Conservation (phyloP, 2,888 invertebrate species). For the Caenorhabditis sp. region DNA sequence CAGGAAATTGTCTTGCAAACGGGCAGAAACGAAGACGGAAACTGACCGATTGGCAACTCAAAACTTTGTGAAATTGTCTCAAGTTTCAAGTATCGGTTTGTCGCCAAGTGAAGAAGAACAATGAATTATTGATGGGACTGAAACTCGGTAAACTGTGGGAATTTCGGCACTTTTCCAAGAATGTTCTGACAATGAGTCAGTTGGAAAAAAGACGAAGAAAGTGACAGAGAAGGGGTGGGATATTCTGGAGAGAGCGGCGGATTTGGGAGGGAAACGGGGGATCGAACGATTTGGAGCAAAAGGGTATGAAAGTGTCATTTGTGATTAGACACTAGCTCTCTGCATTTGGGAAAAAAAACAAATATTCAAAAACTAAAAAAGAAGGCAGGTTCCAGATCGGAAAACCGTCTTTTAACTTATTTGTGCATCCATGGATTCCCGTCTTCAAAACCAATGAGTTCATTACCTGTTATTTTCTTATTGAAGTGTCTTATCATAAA, state of each 20-base stretch:
- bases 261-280: not conserved
- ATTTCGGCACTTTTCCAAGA: too few relatives aligned
- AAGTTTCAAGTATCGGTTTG: slow-evolving; percentile 60
- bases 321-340: too few relatives aligned
- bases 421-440: too few relatives aligned
- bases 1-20: slow-evolving; percentile 16
- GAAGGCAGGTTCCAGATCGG: too few relatives aligned
- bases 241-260: slow-evolving; percentile 4
- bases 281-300: not conserved
- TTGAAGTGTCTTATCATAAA: too few relatives aligned
- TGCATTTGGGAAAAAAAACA: too few relatives aligned
- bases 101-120: slow-evolving; percentile 24
- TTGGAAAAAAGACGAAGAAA: slow-evolving; percentile 11
- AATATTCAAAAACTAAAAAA: too few relatives aligned
- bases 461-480: too few relatives aligned
- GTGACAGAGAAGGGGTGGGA: not conserved
- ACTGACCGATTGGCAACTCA: slow-evolving; percentile 50
- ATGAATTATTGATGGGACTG: slow-evolving; percentile 56
- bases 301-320: not conserved
- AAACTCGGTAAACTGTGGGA: slow-evolving; percentile 43
- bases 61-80: slow-evolving; percentile 46
- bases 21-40: not conserved
- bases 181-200: not conserved
- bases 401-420: too few relatives aligned
- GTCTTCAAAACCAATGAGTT: too few relatives aligned